A percentile compares a stretch with the other conserved stretches of the same genome.
Evolutionary conservation across 2,797 vertebrate species (phyloP).

Genomic region (Poeciliopsis infans): DNA sequence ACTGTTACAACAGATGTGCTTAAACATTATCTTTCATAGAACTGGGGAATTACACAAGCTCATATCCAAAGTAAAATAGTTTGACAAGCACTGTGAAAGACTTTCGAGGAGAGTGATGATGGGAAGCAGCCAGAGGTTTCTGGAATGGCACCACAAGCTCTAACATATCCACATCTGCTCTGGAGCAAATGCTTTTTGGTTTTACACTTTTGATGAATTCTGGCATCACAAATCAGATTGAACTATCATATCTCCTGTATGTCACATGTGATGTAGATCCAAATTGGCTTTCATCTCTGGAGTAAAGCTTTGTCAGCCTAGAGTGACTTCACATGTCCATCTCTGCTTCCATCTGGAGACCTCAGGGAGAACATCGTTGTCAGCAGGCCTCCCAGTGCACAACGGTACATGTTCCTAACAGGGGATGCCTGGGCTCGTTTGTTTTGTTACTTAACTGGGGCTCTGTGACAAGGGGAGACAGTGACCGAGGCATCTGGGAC

Average conservation of each 20-base stretch:
- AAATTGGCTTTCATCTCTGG: slow-evolving; percentile 66
- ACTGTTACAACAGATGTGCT: slow-evolving; percentile 55
- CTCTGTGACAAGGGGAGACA: slow-evolving; percentile 67
- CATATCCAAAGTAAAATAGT: slow-evolving; percentile 56
- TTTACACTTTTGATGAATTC: slow-evolving; percentile 45
- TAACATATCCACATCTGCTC: slow-evolving; percentile 31
- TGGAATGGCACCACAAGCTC: slow-evolving; percentile 27
- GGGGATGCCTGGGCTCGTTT: slow-evolving; percentile 46
- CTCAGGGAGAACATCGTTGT: slow-evolving; percentile 30
- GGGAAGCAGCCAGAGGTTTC: slow-evolving; percentile 33
- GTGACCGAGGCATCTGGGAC: slow-evolving; percentile 65
- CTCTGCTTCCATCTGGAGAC: slow-evolving; percentile 31
- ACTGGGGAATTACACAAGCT: slow-evolving; percentile 45
- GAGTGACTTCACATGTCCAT: slow-evolving; percentile 60
- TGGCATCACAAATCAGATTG: slow-evolving; percentile 67
- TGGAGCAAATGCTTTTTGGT: slow-evolving; percentile 11
- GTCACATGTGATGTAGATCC: slow-evolving; percentile 67
- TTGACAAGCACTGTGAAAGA: slow-evolving; percentile 55
- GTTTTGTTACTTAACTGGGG: slow-evolving; percentile 55
- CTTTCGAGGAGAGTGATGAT: slow-evolving; percentile 52
- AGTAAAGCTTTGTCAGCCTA: slow-evolving; percentile 46
- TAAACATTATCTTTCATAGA: slow-evolving; percentile 55
- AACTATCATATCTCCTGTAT: slow-evolving; percentile 56
- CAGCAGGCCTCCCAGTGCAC: slow-evolving; percentile 48
- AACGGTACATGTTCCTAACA: slow-evolving; percentile 38